Evolutionary conservation across 1,140 invertebrate species (phyloP).

Genomic region (Lineus longissimus): DNA sequence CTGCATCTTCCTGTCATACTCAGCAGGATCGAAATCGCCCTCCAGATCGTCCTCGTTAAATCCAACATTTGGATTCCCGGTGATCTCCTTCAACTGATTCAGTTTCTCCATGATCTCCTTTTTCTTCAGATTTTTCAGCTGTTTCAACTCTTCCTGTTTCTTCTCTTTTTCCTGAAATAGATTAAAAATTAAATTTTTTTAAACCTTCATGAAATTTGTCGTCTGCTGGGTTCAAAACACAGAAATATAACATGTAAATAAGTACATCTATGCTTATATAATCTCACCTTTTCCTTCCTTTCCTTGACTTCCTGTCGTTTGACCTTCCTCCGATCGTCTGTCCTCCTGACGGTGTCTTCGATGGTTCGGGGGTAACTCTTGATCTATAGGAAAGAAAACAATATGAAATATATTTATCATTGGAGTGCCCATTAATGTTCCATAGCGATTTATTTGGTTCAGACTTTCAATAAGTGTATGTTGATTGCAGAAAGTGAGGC

Average conservation of each 20-base stretch:
- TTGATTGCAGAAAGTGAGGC: no score
- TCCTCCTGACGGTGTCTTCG: conserved; percentile 74
- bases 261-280: no score
- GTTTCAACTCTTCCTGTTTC: conserved; percentile 80
- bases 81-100: conserved; percentile 80
- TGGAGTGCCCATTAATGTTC: background rate
- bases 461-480: no score
- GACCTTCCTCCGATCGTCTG: conserved; percentile 72
- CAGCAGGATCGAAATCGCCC: conserved; percentile 88
- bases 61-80: conserved; percentile 65
- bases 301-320: conserved; percentile 73
- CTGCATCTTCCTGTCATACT: conserved; percentile 82
- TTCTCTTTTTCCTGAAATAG: conserved; percentile 70
- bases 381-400: conserved; percentile 58
- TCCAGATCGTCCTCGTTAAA: conserved; percentile 66
- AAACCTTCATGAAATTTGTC: background rate
- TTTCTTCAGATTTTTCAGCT: conserved; percentile 79
- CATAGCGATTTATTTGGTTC: background rate
- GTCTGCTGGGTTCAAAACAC: no score
- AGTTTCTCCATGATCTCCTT: conserved; percentile 90
- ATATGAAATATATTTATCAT: background rate
- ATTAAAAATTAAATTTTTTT: background rate
- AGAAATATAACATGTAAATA: conserved; percentile 8
- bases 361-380: conserved; percentile 88
- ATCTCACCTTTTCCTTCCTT: conserved; percentile 61